A percentile compares a stretch with the other conserved stretches of the same genome.
Conservation (phyloP, 2,797 vertebrate genomes). For the Gila robusta region DNA sequence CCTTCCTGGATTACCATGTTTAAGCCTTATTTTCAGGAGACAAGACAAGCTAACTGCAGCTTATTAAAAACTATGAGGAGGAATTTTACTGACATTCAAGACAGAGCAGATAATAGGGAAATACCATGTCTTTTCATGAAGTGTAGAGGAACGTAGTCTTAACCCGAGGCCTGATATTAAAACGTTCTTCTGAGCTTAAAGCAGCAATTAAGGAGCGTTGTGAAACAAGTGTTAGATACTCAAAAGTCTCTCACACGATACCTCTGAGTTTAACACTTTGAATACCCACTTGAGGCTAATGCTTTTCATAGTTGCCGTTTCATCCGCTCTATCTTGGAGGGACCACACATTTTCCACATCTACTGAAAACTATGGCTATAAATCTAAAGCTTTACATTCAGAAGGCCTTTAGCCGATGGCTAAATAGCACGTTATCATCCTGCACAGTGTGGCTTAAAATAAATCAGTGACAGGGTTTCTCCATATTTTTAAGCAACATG, state of each 20-base stretch:
- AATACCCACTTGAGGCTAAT: constrained; percentile 64
- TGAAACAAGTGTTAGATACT: constrained; percentile 68
- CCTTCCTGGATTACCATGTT: constrained; percentile 53
- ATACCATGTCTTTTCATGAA: constrained; percentile 61
- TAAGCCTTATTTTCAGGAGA: constrained; percentile 54
- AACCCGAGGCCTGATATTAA: constrained; percentile 67
- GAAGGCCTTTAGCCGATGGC: constrained; percentile 59
- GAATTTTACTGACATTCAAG: constrained; percentile 55
- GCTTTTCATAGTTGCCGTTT: constrained; percentile 59
- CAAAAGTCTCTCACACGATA: constrained; percentile 63
- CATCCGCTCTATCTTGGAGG: constrained; percentile 34
- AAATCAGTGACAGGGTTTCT: constrained; percentile 60
- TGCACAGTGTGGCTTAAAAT: constrained; percentile 54
- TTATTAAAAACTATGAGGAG: constrained; percentile 55
- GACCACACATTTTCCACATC: constrained; percentile 49
- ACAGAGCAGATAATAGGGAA: constrained; percentile 57
- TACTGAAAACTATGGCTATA: constrained; percentile 24
- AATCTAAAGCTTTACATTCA: constrained; percentile 47
- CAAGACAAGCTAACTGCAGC: constrained; percentile 52
- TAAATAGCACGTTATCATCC: constrained; percentile 39
- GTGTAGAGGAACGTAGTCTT: constrained; percentile 57
- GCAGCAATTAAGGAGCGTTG: constrained; percentile 69
- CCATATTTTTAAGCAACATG: constrained; percentile 48
- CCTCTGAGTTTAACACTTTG: constrained; percentile 58
- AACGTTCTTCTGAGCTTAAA: constrained; percentile 62